Evolutionary conservation across 2,888 invertebrate genomes (phyloP).

Genomic region (Eurois occulta): DNA sequence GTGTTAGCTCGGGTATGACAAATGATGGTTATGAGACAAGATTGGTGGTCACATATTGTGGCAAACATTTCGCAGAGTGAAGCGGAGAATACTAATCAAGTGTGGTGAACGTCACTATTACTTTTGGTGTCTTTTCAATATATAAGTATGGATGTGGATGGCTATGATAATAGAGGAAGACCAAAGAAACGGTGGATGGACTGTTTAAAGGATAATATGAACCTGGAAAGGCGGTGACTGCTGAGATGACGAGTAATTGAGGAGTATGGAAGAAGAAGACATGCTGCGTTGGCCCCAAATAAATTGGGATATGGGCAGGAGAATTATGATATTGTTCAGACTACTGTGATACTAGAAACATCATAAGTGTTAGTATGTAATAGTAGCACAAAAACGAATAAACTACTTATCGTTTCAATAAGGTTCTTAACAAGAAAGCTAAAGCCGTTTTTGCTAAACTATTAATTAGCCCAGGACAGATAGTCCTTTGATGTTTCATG

Average conservation of each 20-base stretch:
- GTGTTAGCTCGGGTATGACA: conserved; percentile 31
- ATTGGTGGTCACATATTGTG: conserved; percentile 19
- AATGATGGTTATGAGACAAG: conserved; percentile 35
- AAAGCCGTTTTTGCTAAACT: background rate
- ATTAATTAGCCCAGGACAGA: background rate
- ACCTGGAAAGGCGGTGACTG: no score
- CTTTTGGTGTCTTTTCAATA: background rate
- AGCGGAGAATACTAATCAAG: conserved; percentile 25
- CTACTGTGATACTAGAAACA: background rate
- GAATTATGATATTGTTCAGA: no score
- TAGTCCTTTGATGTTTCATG: background rate
- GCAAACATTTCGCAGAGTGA: conserved; percentile 27
- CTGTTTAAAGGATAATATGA: no score
- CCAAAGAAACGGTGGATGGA: no score
- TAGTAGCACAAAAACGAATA: background rate
- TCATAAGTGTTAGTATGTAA: no score
- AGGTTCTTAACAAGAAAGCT: background rate
- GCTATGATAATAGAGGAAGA: no score
- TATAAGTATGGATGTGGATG: no score
- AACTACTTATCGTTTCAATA: background rate
- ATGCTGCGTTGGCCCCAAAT: no score
- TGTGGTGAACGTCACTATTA: background rate
- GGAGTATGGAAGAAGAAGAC: no score
- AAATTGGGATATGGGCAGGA: no score
- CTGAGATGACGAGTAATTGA: no score